Evolutionary conservation across 2,888 invertebrate species (phyloP).

Genomic region (Drosophila eohydei): DNA sequence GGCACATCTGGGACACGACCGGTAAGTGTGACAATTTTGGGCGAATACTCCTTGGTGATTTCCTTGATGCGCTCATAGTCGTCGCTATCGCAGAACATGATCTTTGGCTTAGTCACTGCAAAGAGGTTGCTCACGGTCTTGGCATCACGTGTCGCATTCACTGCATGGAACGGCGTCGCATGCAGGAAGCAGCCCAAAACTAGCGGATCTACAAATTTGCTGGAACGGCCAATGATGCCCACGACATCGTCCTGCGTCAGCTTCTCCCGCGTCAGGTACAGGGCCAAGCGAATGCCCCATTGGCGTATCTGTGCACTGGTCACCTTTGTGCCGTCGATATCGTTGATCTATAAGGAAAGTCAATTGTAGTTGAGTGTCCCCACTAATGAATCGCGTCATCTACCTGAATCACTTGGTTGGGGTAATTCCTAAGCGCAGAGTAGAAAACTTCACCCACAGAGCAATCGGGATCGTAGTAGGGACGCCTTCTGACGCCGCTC

Average conservation of each 20-base stretch:
- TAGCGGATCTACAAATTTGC: constrained; percentile 44
- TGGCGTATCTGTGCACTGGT: constrained; percentile 37
- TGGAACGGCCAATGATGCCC: constrained; percentile 43
- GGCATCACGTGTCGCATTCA: constrained; percentile 46
- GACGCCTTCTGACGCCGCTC: constrained; percentile 45
- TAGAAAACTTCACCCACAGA: constrained; percentile 41
- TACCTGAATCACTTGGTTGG: constrained; percentile 57
- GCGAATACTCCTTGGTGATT: constrained; percentile 49
- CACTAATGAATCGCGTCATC: neutral
- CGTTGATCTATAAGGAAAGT: constrained; percentile 45
- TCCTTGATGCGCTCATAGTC: constrained; percentile 59
- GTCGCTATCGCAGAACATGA: constrained; percentile 69
- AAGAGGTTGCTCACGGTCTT: constrained; percentile 42
- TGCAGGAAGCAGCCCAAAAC: constrained; percentile 45
- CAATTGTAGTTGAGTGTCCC: neutral
- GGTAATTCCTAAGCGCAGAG: constrained; percentile 32
- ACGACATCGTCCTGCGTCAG: constrained; percentile 53
- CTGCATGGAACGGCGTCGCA: constrained; percentile 60
- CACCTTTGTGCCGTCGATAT: constrained; percentile 45
- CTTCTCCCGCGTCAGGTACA: constrained; percentile 45
- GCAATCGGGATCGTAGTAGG: constrained; percentile 26
- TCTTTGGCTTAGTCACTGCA: constrained; percentile 59
- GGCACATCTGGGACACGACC: constrained; percentile 46
- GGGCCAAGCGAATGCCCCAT: constrained; percentile 45
- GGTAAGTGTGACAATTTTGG: constrained; percentile 50